These are phyloP conservation scores for Spinus pinus DNA, from an alignment of 2,797 vertebrate genomes.

Conservation along the genomic window DNA sequence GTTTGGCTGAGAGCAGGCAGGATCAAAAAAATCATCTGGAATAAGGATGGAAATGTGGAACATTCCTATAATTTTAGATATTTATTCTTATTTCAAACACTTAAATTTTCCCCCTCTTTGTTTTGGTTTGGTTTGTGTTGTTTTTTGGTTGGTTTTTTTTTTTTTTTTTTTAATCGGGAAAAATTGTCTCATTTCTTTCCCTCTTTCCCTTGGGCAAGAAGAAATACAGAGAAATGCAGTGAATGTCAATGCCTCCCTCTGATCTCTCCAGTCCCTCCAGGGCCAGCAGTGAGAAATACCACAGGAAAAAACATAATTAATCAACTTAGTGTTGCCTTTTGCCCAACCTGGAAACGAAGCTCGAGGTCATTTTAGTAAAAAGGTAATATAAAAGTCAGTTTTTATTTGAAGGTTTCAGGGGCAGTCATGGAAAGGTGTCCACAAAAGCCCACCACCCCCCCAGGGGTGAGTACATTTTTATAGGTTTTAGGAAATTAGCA, in stretches of 20 bases:
- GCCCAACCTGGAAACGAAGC: background rate
- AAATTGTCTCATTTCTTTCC: background rate
- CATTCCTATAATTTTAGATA: background rate
- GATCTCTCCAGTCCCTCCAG: background rate
- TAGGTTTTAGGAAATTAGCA: background rate
- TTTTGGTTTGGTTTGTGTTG: background rate
- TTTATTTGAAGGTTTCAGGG: background rate
- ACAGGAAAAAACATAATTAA: background rate
- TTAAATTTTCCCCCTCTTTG: accelerated
- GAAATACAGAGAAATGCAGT: background rate
- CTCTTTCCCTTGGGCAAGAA: background rate
- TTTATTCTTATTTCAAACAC: background rate
- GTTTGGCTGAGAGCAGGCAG: background rate
- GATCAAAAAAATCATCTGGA: background rate
- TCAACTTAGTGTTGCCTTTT: background rate
- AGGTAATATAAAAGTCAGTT: background rate
- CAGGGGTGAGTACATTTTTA: background rate
- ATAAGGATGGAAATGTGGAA: background rate
- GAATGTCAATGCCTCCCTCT: background rate
- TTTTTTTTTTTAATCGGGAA: background rate
- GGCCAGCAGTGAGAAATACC: background rate
- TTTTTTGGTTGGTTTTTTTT: no score
- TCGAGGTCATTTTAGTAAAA: background rate
- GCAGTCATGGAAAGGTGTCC: background rate
- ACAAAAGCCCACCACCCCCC: background rate